Conservation (phyloP, 2,888 invertebrate species). For the Dicroscelio sp. region DNA sequence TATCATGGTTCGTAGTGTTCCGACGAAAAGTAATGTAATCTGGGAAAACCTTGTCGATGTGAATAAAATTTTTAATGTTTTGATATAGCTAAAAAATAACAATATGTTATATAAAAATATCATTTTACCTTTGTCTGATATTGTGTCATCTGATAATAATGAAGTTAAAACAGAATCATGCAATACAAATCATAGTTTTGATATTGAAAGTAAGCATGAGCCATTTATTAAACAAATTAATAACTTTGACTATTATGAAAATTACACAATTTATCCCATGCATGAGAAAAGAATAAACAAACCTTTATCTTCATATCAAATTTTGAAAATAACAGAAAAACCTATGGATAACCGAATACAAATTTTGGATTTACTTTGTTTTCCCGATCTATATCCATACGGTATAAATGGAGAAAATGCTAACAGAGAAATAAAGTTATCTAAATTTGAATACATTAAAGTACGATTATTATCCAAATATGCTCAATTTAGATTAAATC, state of each 20-base stretch:
- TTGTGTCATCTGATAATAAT: too few species aligned
- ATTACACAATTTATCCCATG: not conserved
- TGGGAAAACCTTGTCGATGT: slow-evolving; percentile 29
- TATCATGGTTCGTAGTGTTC: slow-evolving; percentile 87
- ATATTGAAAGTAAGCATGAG: slow-evolving; percentile 4
- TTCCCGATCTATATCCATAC: slow-evolving; percentile 49
- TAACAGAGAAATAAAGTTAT: slow-evolving; percentile 70
- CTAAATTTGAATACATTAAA: slow-evolving; percentile 83
- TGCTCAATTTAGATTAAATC: slow-evolving; percentile 81
- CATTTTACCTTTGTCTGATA: slow-evolving; percentile 79
- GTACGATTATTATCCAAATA: slow-evolving; percentile 54
- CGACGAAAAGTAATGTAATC: slow-evolving; percentile 86
- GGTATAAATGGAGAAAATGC: slow-evolving; percentile 79
- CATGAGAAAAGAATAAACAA: not conserved
- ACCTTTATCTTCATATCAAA: not conserved
- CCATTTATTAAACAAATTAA: not conserved
- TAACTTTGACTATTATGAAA: not conserved
- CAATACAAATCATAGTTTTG: slow-evolving; percentile 13
- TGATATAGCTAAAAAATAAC: slow-evolving; percentile 85
- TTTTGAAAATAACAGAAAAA: slow-evolving; percentile 73
- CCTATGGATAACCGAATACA: slow-evolving; percentile 78
- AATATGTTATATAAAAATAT: slow-evolving; percentile 87
- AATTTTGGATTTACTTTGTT: slow-evolving; percentile 10
- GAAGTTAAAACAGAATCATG: too few species aligned
- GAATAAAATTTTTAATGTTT: slow-evolving; percentile 62